Conservation (phyloP, 2,113 vertebrate species). For the Ranitomeya imitator region DNA sequence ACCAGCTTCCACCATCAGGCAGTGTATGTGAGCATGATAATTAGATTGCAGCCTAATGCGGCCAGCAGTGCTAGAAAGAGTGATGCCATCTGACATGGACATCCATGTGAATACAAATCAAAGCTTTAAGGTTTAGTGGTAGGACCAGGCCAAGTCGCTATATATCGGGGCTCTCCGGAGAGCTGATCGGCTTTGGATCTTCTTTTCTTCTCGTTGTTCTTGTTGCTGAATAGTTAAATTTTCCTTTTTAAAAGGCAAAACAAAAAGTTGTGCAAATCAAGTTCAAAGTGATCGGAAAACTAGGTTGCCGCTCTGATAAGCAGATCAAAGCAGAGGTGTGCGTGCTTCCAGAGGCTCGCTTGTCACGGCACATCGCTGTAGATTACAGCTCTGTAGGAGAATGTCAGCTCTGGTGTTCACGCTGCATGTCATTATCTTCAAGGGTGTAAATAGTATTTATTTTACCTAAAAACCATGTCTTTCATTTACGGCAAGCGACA, state of each 20-base stretch:
- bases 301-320: neutral
- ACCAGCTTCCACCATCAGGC: too few relatives aligned
- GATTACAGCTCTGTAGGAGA: constrained; percentile 19
- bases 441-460: neutral
- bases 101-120: neutral
- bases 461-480: neutral
- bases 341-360: neutral
- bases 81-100: neutral
- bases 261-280: neutral
- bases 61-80: neutral
- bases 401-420: constrained; percentile 26
- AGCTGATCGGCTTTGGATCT: neutral
- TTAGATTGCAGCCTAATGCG: too few relatives aligned
- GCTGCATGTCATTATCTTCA: neutral
- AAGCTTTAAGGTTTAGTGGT: neutral
- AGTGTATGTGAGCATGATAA: too few relatives aligned
- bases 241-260: constrained; percentile 29
- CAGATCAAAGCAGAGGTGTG: constrained; percentile 38
- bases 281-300: constrained; percentile 45
- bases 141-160: neutral
- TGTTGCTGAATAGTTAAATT: constrained; percentile 13
- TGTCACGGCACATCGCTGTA: neutral
- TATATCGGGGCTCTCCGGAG: neutral
- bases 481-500: neutral
- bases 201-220: neutral